phyloP scores from a whole-genome alignment of 2,797 vertebrate species.

The Pangasius djambal region DNA sequence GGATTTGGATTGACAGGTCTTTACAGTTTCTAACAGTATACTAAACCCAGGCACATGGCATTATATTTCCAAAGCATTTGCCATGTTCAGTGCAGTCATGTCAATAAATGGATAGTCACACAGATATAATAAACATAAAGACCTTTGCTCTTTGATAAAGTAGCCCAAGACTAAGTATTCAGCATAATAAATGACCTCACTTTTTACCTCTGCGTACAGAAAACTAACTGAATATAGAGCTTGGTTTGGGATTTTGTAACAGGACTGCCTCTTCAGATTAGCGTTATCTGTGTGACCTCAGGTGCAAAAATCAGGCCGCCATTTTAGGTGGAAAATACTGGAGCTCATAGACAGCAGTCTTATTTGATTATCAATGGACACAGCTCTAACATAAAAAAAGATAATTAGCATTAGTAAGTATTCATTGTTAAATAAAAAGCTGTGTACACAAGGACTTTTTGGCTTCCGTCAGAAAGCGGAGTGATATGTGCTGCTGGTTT shows the following conservation, averaged over 20 bases:
- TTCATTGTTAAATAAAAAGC: too few relatives aligned
- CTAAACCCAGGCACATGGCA: not conserved
- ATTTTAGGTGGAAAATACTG: not conserved
- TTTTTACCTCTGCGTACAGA: not conserved
- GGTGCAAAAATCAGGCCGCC: not conserved
- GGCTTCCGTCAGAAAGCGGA: too few relatives aligned
- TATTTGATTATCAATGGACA: not conserved
- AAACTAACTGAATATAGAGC: not conserved
- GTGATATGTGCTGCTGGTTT: too few relatives aligned
- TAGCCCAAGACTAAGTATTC: too few relatives aligned
- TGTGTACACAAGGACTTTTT: too few relatives aligned
- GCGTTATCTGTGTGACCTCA: not conserved
- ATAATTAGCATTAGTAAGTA: too few relatives aligned
- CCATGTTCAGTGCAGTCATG: not conserved
- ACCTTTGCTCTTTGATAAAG: too few relatives aligned
- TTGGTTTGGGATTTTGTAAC: not conserved
- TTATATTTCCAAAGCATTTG: not conserved
- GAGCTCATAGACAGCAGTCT: not conserved
- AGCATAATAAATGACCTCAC: not conserved
- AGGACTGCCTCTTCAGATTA: not conserved
- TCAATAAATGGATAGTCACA: not conserved
- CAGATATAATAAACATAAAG: not conserved
- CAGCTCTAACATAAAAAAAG: too few relatives aligned
- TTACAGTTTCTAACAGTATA: not conserved
- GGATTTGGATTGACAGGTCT: not conserved